A percentile compares a stretch with the other conserved stretches of the same genome.
Conservation (phyloP, 1,140 invertebrate species). For the Sminthurides bifidus region DNA sequence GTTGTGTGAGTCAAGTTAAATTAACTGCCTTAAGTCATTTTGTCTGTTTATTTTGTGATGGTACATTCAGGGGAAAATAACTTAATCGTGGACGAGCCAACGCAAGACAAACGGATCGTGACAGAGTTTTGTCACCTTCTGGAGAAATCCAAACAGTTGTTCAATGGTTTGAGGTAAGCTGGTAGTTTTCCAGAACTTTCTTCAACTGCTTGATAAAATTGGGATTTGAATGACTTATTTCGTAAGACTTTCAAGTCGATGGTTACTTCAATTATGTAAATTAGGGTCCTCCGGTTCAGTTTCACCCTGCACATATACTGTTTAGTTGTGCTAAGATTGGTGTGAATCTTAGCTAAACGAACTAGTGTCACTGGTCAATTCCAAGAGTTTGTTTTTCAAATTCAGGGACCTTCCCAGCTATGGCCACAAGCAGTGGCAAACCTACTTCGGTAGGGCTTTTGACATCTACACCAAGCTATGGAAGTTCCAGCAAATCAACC, state of each 20-base stretch:
- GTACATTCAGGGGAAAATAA: background rate
- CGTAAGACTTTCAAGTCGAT: background rate
- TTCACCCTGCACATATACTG: too few species aligned
- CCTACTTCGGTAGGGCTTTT: conserved; percentile 92
- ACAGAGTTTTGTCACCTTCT: conserved; percentile 91
- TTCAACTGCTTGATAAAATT: background rate
- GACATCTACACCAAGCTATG: conserved; percentile 97
- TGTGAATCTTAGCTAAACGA: too few species aligned
- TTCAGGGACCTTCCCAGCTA: conserved; percentile 86
- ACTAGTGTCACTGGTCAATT: too few species aligned
- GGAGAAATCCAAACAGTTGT: conserved; percentile 94
- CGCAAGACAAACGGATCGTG: conserved; percentile 79
- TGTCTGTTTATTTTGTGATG: too few species aligned
- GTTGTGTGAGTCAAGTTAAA: too few species aligned
- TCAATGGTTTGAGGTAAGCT: conserved; percentile 78
- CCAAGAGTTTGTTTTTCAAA: background rate
- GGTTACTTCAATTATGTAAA: too few species aligned
- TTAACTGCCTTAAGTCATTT: too few species aligned
- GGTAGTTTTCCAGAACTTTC: background rate
- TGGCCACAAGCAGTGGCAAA: conserved; percentile 96
- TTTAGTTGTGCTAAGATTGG: too few species aligned
- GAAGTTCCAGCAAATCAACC: conserved; percentile 97
- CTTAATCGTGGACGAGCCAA: background rate
- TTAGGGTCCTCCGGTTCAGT: too few species aligned
- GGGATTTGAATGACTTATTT: background rate